Evolutionary conservation across 2,113 vertebrate species (phyloP).

Genomic region (Camelus dromedarius): DNA sequence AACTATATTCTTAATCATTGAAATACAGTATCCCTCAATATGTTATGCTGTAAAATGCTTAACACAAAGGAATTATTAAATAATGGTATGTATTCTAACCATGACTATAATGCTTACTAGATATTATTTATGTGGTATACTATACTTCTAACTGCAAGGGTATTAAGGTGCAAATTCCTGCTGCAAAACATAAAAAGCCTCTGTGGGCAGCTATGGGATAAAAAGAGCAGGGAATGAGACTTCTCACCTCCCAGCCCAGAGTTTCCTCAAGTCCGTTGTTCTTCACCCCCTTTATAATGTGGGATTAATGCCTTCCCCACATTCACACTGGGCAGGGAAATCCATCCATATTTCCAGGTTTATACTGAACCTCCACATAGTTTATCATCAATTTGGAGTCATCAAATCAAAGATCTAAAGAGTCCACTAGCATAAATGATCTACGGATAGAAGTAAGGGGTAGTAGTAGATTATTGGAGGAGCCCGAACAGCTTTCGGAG

Average conservation of each 20-base stretch:
- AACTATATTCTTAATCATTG: background rate
- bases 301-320: background rate
- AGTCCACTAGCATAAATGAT: background rate
- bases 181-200: background rate
- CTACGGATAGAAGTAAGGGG: background rate
- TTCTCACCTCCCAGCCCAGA: background rate
- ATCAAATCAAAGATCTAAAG: background rate
- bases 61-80: background rate
- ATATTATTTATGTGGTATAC: background rate
- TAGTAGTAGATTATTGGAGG: fast-evolving
- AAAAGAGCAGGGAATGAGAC: background rate
- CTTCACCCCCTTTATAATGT: background rate
- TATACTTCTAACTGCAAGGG: background rate
- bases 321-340: background rate
- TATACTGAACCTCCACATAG: background rate
- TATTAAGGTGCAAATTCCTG: background rate
- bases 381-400: background rate
- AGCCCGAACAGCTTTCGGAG: background rate
- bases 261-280: background rate
- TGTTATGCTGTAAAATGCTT: background rate
- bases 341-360: background rate
- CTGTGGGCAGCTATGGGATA: background rate
- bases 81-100: background rate
- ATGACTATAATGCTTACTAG: background rate
- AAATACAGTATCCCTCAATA: background rate